Evolutionary conservation across 2,797 vertebrate genomes (phyloP).

Genomic region (Gadopsis marmoratus): DNA sequence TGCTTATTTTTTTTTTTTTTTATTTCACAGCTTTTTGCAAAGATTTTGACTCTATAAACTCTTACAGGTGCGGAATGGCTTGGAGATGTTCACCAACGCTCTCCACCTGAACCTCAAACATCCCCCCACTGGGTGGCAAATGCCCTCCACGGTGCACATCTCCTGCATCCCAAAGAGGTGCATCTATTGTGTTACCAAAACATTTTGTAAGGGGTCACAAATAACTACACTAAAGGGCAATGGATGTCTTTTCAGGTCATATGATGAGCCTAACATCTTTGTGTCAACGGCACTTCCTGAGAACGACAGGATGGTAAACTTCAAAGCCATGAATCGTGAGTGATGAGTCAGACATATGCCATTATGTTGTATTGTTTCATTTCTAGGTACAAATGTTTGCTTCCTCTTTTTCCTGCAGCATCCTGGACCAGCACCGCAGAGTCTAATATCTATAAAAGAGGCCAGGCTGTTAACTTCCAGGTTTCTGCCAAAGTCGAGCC

Average conservation of each 20-base stretch:
- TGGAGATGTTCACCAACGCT: conserved; percentile 59
- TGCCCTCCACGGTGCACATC: conserved; percentile 49
- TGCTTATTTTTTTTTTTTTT: background rate
- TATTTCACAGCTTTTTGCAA: too few species aligned
- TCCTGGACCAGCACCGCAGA: conserved; percentile 65
- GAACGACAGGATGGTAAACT: conserved; percentile 23
- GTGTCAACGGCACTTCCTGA: background rate
- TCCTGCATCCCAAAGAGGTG: conserved; percentile 67
- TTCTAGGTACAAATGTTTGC: rapidly evolving
- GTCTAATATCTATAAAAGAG: conserved; percentile 68
- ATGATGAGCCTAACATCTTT: background rate
- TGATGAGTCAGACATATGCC: background rate
- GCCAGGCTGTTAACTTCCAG: conserved; percentile 71
- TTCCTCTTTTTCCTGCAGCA: conserved; percentile 54
- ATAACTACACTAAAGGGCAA: background rate
- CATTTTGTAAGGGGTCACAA: rapidly evolving
- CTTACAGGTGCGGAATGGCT: conserved; percentile 63
- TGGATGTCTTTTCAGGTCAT: conserved; percentile 32
- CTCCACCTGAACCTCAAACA: conserved; percentile 56
- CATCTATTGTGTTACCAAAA: rapidly evolving
- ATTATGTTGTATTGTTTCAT: rapidly evolving
- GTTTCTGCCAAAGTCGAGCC: conserved; percentile 52
- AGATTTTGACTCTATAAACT: rapidly evolving
- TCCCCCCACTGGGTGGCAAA: conserved; percentile 30
- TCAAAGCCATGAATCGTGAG: conserved; percentile 76